These are phyloP conservation scores for Solea senegalensis DNA, from an alignment of 2,113 vertebrate genomes.

Conservation along the genomic window DNA sequence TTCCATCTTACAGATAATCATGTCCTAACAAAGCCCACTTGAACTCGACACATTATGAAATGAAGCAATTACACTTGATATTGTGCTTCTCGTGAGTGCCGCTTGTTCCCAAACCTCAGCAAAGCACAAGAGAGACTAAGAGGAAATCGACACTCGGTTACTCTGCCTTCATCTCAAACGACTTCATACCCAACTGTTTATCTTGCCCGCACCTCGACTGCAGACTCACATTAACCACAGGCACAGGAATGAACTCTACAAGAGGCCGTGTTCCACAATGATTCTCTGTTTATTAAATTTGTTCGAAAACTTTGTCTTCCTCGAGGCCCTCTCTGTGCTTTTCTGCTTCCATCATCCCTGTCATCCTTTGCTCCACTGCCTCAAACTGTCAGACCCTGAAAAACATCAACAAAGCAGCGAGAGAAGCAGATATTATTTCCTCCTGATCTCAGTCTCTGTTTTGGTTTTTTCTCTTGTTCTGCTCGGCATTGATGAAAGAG, in stretches of 20 bases:
- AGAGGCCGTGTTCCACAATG: neutral
- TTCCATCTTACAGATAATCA: neutral
- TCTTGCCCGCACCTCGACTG: neutral
- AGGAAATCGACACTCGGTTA: neutral
- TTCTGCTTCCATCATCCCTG: conserved; percentile 65
- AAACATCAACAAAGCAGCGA: conserved; percentile 28
- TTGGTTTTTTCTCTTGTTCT: conserved; percentile 16
- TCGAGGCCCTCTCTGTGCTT: conserved; percentile 35
- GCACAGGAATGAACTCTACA: neutral
- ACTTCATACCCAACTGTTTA: conserved; percentile 4
- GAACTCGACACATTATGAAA: neutral
- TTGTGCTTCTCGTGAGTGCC: neutral
- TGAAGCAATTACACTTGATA: neutral
- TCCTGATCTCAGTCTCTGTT: conserved; percentile 1
- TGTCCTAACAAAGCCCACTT: neutral
- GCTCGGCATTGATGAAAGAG: conserved; percentile 32
- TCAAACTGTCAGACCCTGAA: conserved; percentile 42
- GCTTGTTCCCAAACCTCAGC: neutral
- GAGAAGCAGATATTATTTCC: conserved; percentile 38
- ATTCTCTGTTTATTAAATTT: conserved; percentile 23
- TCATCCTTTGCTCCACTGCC: conserved; percentile 45
- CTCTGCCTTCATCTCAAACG: neutral
- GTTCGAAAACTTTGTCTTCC: conserved; percentile 4
- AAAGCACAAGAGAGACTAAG: neutral
- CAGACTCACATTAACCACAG: conserved; percentile 3